Evolutionary conservation across 2,888 invertebrate genomes (phyloP).

Genomic region (Plemyria rubiginata): DNA sequence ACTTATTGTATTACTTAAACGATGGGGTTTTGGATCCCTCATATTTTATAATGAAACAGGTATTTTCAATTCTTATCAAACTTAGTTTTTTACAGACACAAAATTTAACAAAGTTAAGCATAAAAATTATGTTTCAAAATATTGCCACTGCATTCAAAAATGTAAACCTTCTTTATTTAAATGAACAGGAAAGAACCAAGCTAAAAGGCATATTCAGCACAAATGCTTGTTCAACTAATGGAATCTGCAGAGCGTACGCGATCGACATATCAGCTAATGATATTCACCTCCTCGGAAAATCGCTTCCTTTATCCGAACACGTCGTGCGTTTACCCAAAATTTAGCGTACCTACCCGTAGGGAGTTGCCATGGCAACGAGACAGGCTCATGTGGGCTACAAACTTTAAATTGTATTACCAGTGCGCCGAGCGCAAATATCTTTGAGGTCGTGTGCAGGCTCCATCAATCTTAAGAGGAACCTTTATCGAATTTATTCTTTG

Average conservation of each 20-base stretch:
- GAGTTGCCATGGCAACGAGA: conserved; percentile 78
- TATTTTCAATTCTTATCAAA: too few relatives aligned
- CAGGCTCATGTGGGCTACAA: conserved; percentile 80
- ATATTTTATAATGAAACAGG: too few relatives aligned
- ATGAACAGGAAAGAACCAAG: background rate
- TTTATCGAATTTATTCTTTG: conserved; percentile 41
- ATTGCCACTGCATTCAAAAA: too few relatives aligned
- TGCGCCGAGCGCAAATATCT: conserved; percentile 70
- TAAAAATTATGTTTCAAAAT: too few relatives aligned
- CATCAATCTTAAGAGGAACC: conserved; percentile 41
- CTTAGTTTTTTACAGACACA: too few relatives aligned
- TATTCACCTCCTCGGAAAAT: conserved; percentile 82
- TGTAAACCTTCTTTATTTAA: too few relatives aligned
- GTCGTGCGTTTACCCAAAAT: conserved; percentile 76
- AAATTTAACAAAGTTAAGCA: too few relatives aligned
- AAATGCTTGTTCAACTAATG: conserved; percentile 56
- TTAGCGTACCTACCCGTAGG: conserved; percentile 64
- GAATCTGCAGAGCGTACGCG: conserved; percentile 53
- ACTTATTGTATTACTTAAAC: too few relatives aligned
- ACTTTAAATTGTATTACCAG: conserved; percentile 83
- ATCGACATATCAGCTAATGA: conserved; percentile 73
- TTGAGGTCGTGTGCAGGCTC: conserved; percentile 50
- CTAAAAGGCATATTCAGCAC: conserved; percentile 8
- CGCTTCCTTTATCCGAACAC: conserved; percentile 77
- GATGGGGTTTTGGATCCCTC: too few relatives aligned